Conservation (phyloP, 2,113 vertebrate species). For the Kryptolebias marmoratus region DNA sequence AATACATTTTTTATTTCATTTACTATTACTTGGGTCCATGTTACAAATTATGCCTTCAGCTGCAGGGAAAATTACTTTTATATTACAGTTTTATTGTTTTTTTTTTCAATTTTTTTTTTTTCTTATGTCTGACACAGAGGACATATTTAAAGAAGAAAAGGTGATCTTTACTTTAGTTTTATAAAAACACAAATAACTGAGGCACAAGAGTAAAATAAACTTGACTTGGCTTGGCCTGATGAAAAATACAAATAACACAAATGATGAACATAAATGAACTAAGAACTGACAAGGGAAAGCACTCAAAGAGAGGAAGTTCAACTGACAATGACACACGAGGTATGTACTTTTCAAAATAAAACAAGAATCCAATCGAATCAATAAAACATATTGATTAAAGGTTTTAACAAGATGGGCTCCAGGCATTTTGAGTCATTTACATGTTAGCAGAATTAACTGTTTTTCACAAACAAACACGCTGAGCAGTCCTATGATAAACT, state of each 20-base stretch:
- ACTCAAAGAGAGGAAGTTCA: slow-evolving; percentile 4
- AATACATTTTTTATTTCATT: neutral
- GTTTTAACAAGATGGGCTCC: neutral
- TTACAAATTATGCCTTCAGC: too few relatives aligned
- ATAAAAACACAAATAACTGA: neutral
- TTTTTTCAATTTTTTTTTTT: neutral
- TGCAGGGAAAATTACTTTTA: neutral
- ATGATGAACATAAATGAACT: neutral
- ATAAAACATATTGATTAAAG: neutral
- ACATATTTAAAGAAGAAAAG: neutral
- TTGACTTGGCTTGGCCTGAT: neutral
- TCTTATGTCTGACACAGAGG: neutral
- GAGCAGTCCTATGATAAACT: neutral
- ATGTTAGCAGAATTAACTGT: neutral
- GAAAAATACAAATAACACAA: neutral
- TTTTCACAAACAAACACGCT: neutral
- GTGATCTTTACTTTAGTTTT: neutral
- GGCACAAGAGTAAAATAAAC: neutral
- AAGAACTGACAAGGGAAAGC: neutral
- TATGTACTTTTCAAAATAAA: neutral
- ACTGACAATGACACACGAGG: neutral
- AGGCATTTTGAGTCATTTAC: neutral
- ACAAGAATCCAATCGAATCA: too few relatives aligned
- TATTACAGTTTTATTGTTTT: neutral
- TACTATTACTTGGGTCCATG: too few relatives aligned